Evolutionary conservation across 2,888 invertebrate genomes (phyloP), one percentile per base, ranked within the genome.

Genomic region (Euzetes globulus): DNA sequence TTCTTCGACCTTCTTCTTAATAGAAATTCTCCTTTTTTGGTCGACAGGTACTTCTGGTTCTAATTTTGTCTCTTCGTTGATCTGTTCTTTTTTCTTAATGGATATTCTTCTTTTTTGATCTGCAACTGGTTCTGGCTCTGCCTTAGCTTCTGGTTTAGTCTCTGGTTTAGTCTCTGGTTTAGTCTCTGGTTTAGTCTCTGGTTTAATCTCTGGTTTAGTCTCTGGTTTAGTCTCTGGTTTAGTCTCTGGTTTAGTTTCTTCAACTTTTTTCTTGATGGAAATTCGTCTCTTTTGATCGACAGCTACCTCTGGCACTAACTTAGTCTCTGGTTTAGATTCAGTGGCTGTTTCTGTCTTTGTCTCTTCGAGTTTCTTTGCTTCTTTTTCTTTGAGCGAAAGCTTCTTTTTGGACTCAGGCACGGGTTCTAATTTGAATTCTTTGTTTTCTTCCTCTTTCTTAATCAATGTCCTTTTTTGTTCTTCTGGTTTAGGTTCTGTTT

Each of bases 401-500:
- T 33, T 33, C 41, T 41, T 41, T 11, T 41, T 41, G 13, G 41
- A 11, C 1, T 4, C 7, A 13, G 41, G 41, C 6, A 41, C 41
- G 1, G 58, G 17, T 27, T 58, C 27, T 27, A 50, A 50, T 58
- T 58, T 19, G n/a, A 50, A 17, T 50, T 50, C 19, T 50, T 50
- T 50, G 50, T 1, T 22, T 19, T 29, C 63, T 27, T 47, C 73
- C 27, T 11, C 71, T 41, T 75, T 72, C 72, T 63, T 75, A 37
- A 75, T 41, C 1, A 72, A 75, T 19, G 47, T 1, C 17, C 50
- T 58, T 41, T 72, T 72, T 25, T 75, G 41, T 7, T 29, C 72
- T 27, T 52, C 29, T 11, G 25, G 78, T 29, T 77, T 76, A 13
- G 78, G 77, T 71, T 78, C 80, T n/a, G 81, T 81, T 58, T 81